These are phyloP conservation scores for Hypolimnas misippus DNA, from an alignment of 2,888 invertebrate genomes.

Conservation along the genomic window DNA sequence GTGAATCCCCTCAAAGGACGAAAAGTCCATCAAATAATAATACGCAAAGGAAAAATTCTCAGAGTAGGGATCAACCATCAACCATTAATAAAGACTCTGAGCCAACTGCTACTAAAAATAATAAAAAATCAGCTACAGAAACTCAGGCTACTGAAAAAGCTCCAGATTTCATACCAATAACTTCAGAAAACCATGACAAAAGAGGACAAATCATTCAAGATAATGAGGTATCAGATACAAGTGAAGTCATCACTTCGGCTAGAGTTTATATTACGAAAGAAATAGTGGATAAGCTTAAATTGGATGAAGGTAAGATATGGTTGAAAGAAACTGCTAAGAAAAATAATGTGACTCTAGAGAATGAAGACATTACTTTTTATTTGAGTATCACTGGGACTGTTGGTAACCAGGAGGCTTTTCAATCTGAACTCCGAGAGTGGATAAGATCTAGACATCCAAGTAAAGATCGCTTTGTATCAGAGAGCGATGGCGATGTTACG, in stretches of 20 bases:
- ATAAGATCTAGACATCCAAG: conserved; percentile 44
- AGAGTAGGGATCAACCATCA: conserved; percentile 41
- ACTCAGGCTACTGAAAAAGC: conserved; percentile 50
- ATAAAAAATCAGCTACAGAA: conserved; percentile 38
- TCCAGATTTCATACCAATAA: conserved; percentile 61
- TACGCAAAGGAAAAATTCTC: conserved; percentile 49
- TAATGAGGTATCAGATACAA: conserved; percentile 76
- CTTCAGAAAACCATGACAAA: conserved; percentile 66
- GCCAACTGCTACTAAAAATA: conserved; percentile 35
- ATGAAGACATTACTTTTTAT: conserved; percentile 62
- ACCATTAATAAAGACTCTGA: conserved; percentile 30
- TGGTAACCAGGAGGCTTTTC: conserved; percentile 79
- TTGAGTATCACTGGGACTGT: conserved; percentile 78
- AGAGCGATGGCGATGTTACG: conserved; percentile 44
- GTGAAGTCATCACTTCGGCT: conserved; percentile 68
- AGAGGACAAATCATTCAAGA: conserved; percentile 75
- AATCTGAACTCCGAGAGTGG: conserved; percentile 74
- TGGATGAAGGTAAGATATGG: conserved; percentile 75
- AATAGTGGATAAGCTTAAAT: conserved; percentile 73
- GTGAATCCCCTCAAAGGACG: conserved; percentile 30
- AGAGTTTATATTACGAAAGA: conserved; percentile 79
- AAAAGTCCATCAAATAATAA: conserved; percentile 46
- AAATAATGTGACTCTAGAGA: conserved; percentile 66
- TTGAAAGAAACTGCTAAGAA: conserved; percentile 60
- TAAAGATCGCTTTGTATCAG: conserved; percentile 33